A percentile compares a stretch with the other conserved stretches of the same genome.
Conservation (phyloP, 2,888 invertebrate genomes). For the Calameuta filiformis region DNA sequence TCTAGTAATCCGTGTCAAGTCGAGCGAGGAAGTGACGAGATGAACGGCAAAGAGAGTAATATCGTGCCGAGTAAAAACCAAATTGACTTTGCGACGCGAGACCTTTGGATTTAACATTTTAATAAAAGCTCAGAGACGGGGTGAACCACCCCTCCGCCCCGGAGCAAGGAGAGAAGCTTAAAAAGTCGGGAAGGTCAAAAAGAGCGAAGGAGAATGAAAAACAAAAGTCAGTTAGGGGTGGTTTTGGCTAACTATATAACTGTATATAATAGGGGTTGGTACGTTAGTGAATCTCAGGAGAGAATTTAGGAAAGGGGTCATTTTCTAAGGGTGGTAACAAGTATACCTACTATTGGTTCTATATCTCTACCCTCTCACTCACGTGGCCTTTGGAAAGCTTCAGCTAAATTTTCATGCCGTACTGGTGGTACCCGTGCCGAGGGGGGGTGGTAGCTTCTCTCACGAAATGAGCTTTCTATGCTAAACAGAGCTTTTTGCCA, state of each 20-base stretch:
- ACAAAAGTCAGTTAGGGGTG: not conserved
- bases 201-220: slow-evolving; percentile 5
- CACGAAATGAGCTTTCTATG: slow-evolving; percentile 43
- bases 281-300: not conserved
- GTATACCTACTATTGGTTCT: not conserved
- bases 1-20: not conserved
- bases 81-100: slow-evolving; percentile 42
- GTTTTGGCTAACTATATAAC: not conserved
- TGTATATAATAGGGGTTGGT: not conserved
- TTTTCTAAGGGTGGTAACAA: not conserved
- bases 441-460: not conserved
- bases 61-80: slow-evolving; percentile 32
- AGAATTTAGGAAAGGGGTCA: not conserved
- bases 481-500: slow-evolving; percentile 41
- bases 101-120: slow-evolving; percentile 45
- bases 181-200: not conserved
- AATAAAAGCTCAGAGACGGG: slow-evolving; percentile 44
- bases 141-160: not conserved
- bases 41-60: slow-evolving; percentile 29
- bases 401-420: slow-evolving; percentile 36
- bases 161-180: not conserved
- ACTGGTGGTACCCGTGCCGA: slow-evolving; percentile 18
- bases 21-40: not conserved
- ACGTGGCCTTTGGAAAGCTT: slow-evolving; percentile 1
- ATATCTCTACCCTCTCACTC: not conserved